Evolutionary conservation across 92 coral and sea anemone genomes (phyloP).

Genomic region (Porites rus): DNA sequence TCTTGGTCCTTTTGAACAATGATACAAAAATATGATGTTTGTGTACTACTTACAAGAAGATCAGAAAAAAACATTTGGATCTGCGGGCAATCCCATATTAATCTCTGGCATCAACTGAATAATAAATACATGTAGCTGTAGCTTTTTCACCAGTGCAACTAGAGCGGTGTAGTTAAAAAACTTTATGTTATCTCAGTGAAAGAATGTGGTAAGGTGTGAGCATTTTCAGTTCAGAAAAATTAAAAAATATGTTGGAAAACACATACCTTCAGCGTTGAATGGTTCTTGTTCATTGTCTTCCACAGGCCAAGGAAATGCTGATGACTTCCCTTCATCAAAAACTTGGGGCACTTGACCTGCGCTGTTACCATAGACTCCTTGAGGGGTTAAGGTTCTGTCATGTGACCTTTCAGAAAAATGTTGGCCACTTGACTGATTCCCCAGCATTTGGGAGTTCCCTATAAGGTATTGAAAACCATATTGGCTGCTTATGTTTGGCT

Average conservation of each 20-base stretch:
- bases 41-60: not conserved
- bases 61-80: no score
- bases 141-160: no score
- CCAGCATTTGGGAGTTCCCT: conserved; percentile 11
- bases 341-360: not conserved
- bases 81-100: no score
- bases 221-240: not conserved
- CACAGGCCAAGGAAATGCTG: conserved; percentile 45
- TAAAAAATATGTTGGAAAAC: not conserved
- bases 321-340: not conserved
- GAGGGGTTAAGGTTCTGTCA: conserved; percentile 75
- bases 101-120: no score
- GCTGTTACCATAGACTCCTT: conserved; percentile 44
- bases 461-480: not conserved
- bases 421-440: not conserved
- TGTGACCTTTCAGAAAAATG: not conserved
- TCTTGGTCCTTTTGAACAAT: not conserved
- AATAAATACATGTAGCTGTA: no score
- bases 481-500: no score
- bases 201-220: not conserved
- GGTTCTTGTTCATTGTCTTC: conserved; percentile 54
- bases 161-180: no score
- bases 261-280: conserved; percentile 67
- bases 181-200: not conserved
- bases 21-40: not conserved